A percentile compares a stretch with the other conserved stretches of the same genome.
Evolutionary conservation across 2,113 vertebrate genomes (phyloP).

Genomic region (Bujurquina vittata): DNA sequence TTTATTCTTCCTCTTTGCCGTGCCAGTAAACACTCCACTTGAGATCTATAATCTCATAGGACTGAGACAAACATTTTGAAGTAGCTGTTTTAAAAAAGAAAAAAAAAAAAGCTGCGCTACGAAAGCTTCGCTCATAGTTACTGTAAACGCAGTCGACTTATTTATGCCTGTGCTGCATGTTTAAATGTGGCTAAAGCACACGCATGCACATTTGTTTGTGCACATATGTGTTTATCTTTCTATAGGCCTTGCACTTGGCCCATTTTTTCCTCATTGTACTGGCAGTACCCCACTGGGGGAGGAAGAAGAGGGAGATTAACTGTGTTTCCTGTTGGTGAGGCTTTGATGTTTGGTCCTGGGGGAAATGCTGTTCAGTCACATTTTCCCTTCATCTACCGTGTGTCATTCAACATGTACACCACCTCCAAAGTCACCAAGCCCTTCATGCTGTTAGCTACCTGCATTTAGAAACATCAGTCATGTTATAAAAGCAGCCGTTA

Average conservation of each 20-base stretch:
- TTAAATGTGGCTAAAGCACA: constrained; percentile 3
- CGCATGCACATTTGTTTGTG: constrained; percentile 50
- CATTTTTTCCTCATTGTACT: constrained; percentile 66
- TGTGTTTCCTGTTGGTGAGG: constrained; percentile 73
- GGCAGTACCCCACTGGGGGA: constrained; percentile 58
- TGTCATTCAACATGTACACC: constrained; percentile 66
- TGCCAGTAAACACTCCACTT: constrained; percentile 48
- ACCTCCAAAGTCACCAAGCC: constrained; percentile 65
- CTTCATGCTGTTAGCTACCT: constrained; percentile 50
- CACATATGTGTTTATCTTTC: constrained; percentile 55
- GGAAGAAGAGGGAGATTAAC: constrained; percentile 73
- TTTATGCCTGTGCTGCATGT: constrained; percentile 1
- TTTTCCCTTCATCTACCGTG: constrained; percentile 64
- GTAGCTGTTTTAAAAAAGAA: constrained; percentile 11
- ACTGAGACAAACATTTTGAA: constrained; percentile 29
- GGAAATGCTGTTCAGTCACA: constrained; percentile 67
- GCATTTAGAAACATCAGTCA: constrained; percentile 58
- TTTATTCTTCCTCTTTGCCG: constrained; percentile 32
- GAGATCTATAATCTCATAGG: constrained; percentile 31
- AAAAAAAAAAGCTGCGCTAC: background rate
- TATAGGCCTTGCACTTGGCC: constrained; percentile 50
- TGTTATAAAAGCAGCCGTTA: constrained; percentile 21
- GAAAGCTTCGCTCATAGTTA: constrained; percentile 2
- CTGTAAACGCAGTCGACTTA: background rate
- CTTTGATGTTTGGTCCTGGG: constrained; percentile 78